Evolutionary conservation across 2,888 invertebrate species (phyloP).

Genomic region (Podabrus alpinus): DNA sequence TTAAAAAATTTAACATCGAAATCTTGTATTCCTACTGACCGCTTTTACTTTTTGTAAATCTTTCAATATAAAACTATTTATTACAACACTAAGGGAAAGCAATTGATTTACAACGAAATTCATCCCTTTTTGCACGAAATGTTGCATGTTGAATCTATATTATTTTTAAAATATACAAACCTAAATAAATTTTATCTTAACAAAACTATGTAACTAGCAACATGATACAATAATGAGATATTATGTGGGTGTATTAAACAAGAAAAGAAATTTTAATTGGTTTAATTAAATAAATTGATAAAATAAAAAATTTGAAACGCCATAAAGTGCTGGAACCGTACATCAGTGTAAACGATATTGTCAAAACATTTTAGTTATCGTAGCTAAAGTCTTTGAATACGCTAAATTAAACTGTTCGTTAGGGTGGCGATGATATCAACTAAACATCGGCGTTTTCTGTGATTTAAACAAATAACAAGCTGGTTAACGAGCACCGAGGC

Average conservation of each 20-base stretch:
- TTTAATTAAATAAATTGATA: not conserved
- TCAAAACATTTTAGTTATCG: not conserved
- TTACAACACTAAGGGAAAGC: not conserved
- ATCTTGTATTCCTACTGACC: not conserved
- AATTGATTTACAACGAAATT: conserved; percentile 2
- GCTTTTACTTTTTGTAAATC: not conserved
- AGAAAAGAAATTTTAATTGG: not conserved
- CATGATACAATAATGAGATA: not conserved
- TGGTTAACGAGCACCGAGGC: conserved; percentile 22
- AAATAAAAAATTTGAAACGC: not conserved
- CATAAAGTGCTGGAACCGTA: not conserved
- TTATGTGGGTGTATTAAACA: not conserved
- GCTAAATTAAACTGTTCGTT: conserved; percentile 21
- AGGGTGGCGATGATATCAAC: conserved; percentile 17
- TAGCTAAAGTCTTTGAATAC: not conserved
- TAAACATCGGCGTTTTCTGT: conserved; percentile 23
- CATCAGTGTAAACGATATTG: not conserved
- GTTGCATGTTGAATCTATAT: conserved; percentile 13
- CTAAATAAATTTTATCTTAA: not conserved
- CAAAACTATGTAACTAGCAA: not conserved
- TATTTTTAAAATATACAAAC: not conserved
- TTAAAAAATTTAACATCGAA: no score
- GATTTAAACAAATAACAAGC: conserved; percentile 28
- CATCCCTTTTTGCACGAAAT: conserved; percentile 16
- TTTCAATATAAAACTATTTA: conserved; percentile 1